phyloP scores from a whole-genome alignment of 2,888 invertebrate genomes.

The Standfussiana lucernea region DNA sequence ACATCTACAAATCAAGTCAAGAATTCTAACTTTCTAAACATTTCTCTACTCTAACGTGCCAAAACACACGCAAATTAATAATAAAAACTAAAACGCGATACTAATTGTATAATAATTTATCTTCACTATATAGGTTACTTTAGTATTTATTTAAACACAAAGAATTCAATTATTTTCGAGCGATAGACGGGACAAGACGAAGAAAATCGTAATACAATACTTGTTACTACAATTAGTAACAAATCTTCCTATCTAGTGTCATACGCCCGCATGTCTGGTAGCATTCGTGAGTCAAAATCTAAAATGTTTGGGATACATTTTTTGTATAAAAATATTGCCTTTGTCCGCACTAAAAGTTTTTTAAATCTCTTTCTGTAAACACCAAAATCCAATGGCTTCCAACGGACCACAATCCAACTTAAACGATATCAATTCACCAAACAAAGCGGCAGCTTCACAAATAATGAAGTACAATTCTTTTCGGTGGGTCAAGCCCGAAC shows the following conservation, averaged over 20 bases:
- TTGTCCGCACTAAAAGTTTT: too few species aligned
- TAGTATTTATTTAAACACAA: conserved; percentile 31
- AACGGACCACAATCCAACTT: conserved; percentile 20
- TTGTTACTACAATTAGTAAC: too few species aligned
- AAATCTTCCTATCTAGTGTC: too few species aligned
- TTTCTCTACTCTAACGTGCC: conserved; percentile 8
- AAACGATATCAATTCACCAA: not conserved
- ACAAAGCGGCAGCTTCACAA: not conserved
- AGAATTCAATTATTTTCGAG: too few species aligned
- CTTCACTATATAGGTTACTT: conserved; percentile 41
- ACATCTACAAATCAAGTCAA: not conserved
- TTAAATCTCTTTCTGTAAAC: too few species aligned
- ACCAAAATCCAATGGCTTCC: conserved; percentile 46
- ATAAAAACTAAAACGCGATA: conserved; percentile 1
- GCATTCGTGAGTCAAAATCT: too few species aligned
- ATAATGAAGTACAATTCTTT: conserved; percentile 51
- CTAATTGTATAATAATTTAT: conserved; percentile 21
- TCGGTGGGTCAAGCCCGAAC: not conserved
- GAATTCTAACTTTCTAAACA: not conserved
- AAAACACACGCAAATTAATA: conserved; percentile 16
- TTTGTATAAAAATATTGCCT: too few species aligned
- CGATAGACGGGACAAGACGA: too few species aligned
- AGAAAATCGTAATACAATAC: too few species aligned
- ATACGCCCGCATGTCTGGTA: too few species aligned
- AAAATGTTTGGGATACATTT: too few species aligned